Conservation (phyloP, 37 sponge, comb jelly and placozoan genomes). For the Agelas oroides region DNA sequence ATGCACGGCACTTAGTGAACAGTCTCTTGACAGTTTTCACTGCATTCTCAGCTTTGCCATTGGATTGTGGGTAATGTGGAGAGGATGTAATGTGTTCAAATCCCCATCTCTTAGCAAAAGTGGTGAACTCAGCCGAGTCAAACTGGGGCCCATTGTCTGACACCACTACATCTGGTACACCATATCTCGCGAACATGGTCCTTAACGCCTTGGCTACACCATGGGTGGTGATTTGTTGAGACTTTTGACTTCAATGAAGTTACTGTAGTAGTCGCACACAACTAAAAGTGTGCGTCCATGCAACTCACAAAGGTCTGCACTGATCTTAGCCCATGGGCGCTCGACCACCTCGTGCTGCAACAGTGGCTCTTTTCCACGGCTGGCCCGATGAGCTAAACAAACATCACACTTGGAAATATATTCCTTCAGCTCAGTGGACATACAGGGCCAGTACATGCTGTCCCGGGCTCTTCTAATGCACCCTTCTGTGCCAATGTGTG, state of each 20-base stretch:
- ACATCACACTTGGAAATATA: conserved; percentile 21
- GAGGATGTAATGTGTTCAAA: too few relatives aligned
- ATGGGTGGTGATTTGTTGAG: conserved; percentile 9
- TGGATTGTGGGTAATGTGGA: too few relatives aligned
- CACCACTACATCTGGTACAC: too few relatives aligned
- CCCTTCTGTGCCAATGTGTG: too few relatives aligned
- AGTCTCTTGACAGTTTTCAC: conserved; percentile 57
- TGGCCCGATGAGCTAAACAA: conserved; percentile 20
- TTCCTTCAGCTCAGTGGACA: conserved; percentile 11
- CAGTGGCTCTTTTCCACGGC: conserved; percentile 29
- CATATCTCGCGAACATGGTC: not conserved
- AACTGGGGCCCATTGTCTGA: too few relatives aligned
- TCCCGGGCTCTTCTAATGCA: too few relatives aligned
- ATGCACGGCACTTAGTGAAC: conserved; percentile 32
- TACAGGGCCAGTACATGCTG: conserved; percentile 30
- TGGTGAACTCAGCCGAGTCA: too few relatives aligned
- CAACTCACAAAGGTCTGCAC: conserved; percentile 53
- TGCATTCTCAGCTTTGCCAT: not conserved
- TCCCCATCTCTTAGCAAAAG: too few relatives aligned
- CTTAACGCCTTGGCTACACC: conserved; percentile 22
- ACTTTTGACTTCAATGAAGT: conserved; percentile 52
- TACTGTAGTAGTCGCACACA: conserved; percentile 49
- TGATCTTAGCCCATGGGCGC: conserved; percentile 58
- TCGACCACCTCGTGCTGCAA: not conserved
- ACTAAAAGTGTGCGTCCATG: conserved; percentile 40